phyloP scores from a whole-genome alignment of 2,888 invertebrate genomes.

The Lochmaea crataegi region DNA sequence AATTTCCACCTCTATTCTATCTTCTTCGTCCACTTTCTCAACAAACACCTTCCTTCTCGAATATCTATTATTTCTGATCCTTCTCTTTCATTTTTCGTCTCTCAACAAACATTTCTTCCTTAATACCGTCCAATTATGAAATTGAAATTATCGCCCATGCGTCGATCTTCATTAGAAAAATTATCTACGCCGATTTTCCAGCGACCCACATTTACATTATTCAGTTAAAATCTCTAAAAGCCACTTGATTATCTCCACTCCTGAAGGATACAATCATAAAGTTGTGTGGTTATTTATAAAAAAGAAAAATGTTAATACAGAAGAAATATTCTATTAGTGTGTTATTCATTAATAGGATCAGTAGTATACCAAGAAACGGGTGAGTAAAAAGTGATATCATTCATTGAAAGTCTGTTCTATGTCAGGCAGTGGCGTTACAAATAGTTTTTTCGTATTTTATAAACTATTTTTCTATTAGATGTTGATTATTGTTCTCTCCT shows the following conservation, averaged over 20 bases:
- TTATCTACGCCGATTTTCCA: background rate
- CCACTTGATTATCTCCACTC: constrained; percentile 3
- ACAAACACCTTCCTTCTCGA: too few species aligned
- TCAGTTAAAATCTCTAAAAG: background rate
- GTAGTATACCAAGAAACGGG: constrained; percentile 5
- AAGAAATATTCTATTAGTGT: background rate
- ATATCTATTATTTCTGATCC: background rate
- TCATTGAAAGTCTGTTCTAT: background rate
- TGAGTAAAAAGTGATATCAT: constrained; percentile 23
- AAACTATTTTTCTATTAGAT: too few species aligned
- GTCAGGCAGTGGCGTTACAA: constrained; percentile 10
- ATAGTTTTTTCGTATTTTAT: background rate
- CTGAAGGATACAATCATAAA: background rate
- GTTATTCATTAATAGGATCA: background rate
- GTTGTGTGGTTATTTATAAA: background rate
- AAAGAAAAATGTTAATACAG: background rate
- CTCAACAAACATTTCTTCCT: background rate
- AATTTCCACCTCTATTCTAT: too few species aligned
- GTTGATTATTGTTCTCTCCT: too few species aligned
- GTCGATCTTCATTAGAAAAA: constrained; percentile 27
- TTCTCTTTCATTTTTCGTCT: background rate
- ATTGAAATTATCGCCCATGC: background rate
- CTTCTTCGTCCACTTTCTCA: too few species aligned
- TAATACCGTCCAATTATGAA: background rate
- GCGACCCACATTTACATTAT: constrained; percentile 26